Evolutionary conservation across 2,888 invertebrate species (phyloP), one percentile per base, ranked within the genome.

Genomic region (Junonia oenone): DNA sequence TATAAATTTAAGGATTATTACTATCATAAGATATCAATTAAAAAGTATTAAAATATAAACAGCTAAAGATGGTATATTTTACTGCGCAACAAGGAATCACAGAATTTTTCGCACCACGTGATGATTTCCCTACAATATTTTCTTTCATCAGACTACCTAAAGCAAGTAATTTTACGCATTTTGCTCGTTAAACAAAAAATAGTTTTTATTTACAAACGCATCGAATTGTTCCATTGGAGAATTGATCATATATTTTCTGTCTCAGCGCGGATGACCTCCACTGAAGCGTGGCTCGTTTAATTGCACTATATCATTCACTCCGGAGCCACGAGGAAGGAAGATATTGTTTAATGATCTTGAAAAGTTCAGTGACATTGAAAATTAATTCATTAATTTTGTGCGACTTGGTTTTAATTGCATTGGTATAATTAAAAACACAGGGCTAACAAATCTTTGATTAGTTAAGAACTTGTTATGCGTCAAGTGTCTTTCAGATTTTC

Each of bases 221-320:
- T 15, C 38, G 4, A 38, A 38, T 11, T 5, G 11, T 38, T 19
- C 17, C 1, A 15, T 33, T 19, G 15, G 38, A 9, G 19, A 40
- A 19, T n/a, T 5, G 38, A 40, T 40, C 11, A n/a, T 6, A 15
- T 19, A 43, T 45, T 29, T 45, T 38, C 33, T 45, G 46, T 40
- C 13, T 53, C 43, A 49, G 8, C 17, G 46, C 29, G 45, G 14
- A 14, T 11, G 45, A 35, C 37, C 53, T 45, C 50, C 19, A 19
- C 4, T 46, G 46, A 53, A 45, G 52, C 52, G 45, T 27, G 35
- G 38, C 35, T 17, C 29, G 6, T n/a, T 19, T 47, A 15, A 19
- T 31, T 33, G 17, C 3, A 33, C 31, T 13, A 11, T 8, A 31
- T 17, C 33, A 11, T 33, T 31, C 11, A 11, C 14, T 45, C 6